A percentile compares a stretch with the other conserved stretches of the same genome.
Conservation (phyloP, 2,113 vertebrate species). For the Vimba vimba region DNA sequence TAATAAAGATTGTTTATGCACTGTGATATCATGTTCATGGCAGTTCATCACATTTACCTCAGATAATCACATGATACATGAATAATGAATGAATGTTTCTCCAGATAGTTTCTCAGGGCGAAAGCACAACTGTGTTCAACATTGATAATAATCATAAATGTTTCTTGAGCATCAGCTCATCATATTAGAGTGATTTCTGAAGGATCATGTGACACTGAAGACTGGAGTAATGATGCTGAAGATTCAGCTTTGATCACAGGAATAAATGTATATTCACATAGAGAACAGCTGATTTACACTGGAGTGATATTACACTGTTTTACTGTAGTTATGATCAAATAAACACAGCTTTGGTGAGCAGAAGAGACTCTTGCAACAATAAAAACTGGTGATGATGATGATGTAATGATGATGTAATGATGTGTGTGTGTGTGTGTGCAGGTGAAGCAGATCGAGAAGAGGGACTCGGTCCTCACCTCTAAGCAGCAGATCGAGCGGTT, state of each 20-base stretch:
- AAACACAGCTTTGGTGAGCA: not conserved
- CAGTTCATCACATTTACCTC: not conserved
- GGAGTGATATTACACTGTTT: not conserved
- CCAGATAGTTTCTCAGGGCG: no score
- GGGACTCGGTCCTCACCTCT: constrained; percentile 95
- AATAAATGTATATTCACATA: not conserved
- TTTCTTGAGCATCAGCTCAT: not conserved
- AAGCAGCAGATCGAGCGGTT: constrained; percentile 98
- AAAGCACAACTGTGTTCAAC: not conserved
- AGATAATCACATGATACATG: not conserved
- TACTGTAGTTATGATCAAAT: not conserved
- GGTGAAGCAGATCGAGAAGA: constrained; percentile 98
- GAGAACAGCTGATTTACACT: not conserved
- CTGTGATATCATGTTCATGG: not conserved
- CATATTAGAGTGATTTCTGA: not conserved
- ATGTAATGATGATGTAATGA: no score
- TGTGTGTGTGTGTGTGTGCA: constrained; percentile 58
- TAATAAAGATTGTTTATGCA: no score
- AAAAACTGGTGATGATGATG: no score
- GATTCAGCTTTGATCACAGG: not conserved
- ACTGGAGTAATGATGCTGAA: not conserved
- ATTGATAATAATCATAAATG: not conserved
- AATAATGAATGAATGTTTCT: not conserved
- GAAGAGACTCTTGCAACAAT: not conserved
- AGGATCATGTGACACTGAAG: not conserved